Evolutionary conservation across 2,113 vertebrate genomes (phyloP).

Genomic region (Malaclemys terrapin): DNA sequence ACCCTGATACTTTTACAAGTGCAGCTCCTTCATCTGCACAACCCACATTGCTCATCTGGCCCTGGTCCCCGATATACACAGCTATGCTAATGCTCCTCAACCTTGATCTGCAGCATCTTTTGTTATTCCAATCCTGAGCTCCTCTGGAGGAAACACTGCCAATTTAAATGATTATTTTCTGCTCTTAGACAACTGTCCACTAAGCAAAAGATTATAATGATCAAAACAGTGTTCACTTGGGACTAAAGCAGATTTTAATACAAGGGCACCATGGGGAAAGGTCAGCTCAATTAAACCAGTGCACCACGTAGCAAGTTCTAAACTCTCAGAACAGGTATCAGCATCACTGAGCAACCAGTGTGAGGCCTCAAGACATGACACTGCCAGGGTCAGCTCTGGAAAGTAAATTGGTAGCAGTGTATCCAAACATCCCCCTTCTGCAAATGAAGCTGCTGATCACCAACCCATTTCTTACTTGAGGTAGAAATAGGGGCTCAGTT

Average conservation of each 20-base stretch:
- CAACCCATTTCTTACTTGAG: background rate
- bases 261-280: conserved; percentile 32
- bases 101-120: background rate
- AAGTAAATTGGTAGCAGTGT: conserved; percentile 25
- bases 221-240: conserved; percentile 57
- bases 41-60: background rate
- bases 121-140: conserved; percentile 2
- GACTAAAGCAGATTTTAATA: conserved; percentile 66
- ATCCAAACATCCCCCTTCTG: conserved; percentile 34
- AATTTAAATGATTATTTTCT: conserved; percentile 65
- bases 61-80: background rate
- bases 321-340: conserved; percentile 61
- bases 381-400: background rate
- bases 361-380: conserved; percentile 22
- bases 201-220: conserved; percentile 68
- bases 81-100: background rate
- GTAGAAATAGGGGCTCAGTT: background rate
- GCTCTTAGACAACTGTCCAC: conserved; percentile 58
- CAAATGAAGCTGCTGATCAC: conserved; percentile 55
- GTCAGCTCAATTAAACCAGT: conserved; percentile 69
- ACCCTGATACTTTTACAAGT: background rate
- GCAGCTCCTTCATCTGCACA: background rate
- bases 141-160: conserved; percentile 24
- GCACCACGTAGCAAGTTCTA: conserved; percentile 59
- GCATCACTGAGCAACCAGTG: conserved; percentile 34